Percentiles rank a stretch among this genome's conserved stretches.
phyloP scores from a whole-genome alignment of 1,140 invertebrate species.

The Elysia chlorotica region DNA sequence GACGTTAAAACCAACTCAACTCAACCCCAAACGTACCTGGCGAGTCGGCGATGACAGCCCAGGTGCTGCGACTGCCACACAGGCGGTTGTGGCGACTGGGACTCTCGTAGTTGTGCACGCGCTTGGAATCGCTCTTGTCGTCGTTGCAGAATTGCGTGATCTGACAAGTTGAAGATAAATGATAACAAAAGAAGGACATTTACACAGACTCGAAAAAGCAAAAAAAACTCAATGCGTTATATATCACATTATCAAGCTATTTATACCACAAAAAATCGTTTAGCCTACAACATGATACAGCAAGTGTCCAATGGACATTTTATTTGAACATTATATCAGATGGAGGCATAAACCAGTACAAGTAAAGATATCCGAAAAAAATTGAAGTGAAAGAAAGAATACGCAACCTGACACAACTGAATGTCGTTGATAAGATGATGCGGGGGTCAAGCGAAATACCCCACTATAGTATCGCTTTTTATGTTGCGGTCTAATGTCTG shows the following conservation, averaged over 20 bases:
- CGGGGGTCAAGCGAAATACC: no score
- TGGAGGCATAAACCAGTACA: no score
- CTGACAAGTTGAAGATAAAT: conserved; percentile 31
- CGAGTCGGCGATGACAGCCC: conserved; percentile 69
- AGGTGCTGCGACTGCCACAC: conserved; percentile 68
- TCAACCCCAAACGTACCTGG: conserved; percentile 9
- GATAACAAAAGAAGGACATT: neutral
- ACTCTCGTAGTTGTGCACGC: conserved; percentile 68
- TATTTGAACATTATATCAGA: neutral
- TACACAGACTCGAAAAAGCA: neutral
- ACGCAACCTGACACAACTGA: no score
- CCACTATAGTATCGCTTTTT: no score
- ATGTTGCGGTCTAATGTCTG: no score
- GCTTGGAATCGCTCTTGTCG: conserved; percentile 29
- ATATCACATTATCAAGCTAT: neutral
- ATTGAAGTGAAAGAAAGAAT: no score
- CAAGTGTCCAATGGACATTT: neutral
- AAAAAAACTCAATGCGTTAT: neutral
- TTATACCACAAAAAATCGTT: neutral
- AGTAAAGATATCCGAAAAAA: no score
- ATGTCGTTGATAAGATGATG: no score
- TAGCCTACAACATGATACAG: neutral
- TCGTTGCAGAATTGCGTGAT: conserved; percentile 70
- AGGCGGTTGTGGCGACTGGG: conserved; percentile 74
- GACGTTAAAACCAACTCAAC: no score